Evolutionary conservation across 2,113 vertebrate species (phyloP).

Genomic region (Corythaixoides concolor): DNA sequence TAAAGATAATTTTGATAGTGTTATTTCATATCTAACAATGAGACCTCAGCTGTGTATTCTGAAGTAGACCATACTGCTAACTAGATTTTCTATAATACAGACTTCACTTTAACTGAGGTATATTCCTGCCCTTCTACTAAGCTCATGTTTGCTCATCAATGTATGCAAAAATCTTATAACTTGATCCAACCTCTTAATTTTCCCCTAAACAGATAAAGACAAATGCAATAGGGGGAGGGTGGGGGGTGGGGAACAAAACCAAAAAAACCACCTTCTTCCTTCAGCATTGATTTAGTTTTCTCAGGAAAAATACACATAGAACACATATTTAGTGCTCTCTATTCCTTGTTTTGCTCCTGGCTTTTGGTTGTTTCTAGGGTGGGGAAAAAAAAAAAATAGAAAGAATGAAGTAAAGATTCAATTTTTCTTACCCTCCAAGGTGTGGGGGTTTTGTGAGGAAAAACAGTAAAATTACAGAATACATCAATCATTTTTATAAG

Average conservation of each 20-base stretch:
- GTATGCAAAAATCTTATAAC: not conserved
- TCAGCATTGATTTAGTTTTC: not conserved
- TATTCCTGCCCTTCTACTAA: not conserved
- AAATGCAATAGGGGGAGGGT: not conserved
- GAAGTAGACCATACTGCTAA: not conserved
- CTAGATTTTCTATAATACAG: not conserved
- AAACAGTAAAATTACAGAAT: not conserved
- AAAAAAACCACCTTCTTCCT: not conserved
- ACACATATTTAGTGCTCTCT: slow-evolving; percentile 44
- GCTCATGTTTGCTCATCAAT: not conserved
- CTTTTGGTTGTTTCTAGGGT: not conserved
- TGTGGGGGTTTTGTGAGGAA: not conserved
- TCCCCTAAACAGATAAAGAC: not conserved
- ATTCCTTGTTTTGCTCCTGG: not conserved
- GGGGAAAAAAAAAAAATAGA: not conserved
- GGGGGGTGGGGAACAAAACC: not conserved
- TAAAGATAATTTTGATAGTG: not conserved
- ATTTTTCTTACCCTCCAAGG: not conserved
- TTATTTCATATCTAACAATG: not conserved
- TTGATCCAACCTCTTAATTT: not conserved
- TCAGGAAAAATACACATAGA: not conserved
- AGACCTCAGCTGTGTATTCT: not conserved
- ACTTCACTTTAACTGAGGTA: not conserved
- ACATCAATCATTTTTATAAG: not conserved
- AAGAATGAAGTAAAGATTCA: not conserved